These are phyloP conservation scores for Falco concolor DNA, from an alignment of 2,797 vertebrate genomes.

Conservation along the genomic window DNA sequence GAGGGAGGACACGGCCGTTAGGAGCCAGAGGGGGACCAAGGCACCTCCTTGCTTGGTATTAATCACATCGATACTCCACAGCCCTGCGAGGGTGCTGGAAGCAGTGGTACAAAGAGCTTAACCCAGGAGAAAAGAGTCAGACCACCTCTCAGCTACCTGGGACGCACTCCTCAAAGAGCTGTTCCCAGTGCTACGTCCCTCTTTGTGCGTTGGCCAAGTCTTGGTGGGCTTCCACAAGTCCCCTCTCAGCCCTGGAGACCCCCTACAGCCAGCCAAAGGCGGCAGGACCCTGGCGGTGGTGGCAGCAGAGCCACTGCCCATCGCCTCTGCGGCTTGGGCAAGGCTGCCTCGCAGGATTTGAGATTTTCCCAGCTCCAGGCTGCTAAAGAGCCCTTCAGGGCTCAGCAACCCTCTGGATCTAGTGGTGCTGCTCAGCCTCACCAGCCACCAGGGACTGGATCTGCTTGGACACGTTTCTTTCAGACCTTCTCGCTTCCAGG, in stretches of 20 bases:
- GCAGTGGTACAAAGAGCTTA: not conserved
- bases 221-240: not conserved
- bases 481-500: not conserved
- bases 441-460: not conserved
- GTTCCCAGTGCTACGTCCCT: not conserved
- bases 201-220: rapidly evolving
- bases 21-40: not conserved
- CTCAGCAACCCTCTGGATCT: not conserved
- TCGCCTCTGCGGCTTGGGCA: not conserved
- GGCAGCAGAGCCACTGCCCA: not conserved
- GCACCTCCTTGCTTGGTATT: not conserved
- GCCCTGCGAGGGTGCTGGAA: not conserved
- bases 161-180: not conserved
- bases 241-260: not conserved
- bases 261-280: not conserved
- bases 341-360: rapidly evolving
- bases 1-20: not conserved
- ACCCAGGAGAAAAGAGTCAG: not conserved
- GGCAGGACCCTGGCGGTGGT: rapidly evolving
- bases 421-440: not conserved
- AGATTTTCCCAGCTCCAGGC: not conserved
- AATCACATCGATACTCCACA: not conserved
- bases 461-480: not conserved
- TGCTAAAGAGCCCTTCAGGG: not conserved
- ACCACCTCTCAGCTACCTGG: not conserved